Conservation (phyloP, 2,888 invertebrate species). For the Syrphus vitripennis region DNA sequence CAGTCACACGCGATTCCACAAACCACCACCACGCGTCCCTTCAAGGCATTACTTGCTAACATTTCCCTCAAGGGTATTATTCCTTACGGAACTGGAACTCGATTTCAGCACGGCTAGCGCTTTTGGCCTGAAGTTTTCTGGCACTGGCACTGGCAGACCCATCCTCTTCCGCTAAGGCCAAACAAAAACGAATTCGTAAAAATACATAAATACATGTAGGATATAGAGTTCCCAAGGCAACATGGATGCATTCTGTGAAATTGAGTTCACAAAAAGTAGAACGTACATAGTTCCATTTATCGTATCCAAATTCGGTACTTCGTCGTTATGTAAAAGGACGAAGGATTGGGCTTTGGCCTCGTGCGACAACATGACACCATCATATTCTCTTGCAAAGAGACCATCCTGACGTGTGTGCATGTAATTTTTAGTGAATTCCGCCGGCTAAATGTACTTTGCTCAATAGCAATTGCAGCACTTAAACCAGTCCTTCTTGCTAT, state of each 20-base stretch:
- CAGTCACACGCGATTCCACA: not conserved
- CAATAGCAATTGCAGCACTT: conserved; percentile 47
- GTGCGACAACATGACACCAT: conserved; percentile 17
- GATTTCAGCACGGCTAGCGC: not conserved
- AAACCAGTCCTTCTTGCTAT: not conserved
- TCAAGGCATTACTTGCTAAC: not conserved
- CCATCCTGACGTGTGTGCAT: conserved; percentile 2
- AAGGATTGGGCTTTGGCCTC: conserved; percentile 3
- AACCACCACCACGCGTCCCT: conserved; percentile 3
- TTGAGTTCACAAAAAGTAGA: conserved; percentile 6
- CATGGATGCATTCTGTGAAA: not conserved
- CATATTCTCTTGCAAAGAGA: not conserved
- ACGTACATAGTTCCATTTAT: not conserved
- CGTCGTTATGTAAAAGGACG: not conserved
- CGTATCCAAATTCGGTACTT: not conserved
- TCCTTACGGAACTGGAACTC: conserved; percentile 3
- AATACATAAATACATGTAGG: not conserved
- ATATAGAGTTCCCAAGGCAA: not conserved
- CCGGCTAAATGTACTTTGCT: conserved; percentile 33
- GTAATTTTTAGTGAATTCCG: conserved; percentile 23
- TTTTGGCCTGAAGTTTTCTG: not conserved
- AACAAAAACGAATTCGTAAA: not conserved
- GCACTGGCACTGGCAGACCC: not conserved
- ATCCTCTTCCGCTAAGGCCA: not conserved
- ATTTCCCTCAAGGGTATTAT: not conserved